These are phyloP conservation scores for Aleadryas rufinucha DNA, from an alignment of 2,113 vertebrate genomes.

Conservation along the genomic window DNA sequence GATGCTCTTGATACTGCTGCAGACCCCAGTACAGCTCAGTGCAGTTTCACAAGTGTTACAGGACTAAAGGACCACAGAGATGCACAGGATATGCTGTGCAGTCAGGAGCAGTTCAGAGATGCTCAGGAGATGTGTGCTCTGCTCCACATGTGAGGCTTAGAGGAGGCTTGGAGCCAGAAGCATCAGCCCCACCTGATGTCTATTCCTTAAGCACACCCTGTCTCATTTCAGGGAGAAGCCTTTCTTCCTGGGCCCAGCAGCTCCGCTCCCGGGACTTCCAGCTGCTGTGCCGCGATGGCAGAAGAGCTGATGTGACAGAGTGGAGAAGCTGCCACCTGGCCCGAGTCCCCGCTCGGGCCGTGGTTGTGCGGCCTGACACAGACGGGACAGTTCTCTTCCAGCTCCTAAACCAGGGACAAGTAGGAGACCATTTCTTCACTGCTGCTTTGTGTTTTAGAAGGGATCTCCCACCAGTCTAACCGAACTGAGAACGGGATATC, in stretches of 20 bases:
- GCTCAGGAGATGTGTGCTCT: not conserved
- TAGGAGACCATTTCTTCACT: constrained; percentile 34
- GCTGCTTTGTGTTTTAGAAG: not conserved
- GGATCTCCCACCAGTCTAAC: not conserved
- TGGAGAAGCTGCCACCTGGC: constrained; percentile 86
- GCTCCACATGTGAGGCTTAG: not conserved
- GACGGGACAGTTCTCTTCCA: constrained; percentile 74
- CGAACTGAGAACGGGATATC: not conserved
- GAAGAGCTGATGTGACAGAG: constrained; percentile 64
- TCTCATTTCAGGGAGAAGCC: constrained; percentile 70
- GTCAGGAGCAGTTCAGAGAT: not conserved
- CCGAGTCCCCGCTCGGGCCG: constrained; percentile 79
- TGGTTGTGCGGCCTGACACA: constrained; percentile 75
- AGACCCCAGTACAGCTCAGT: not conserved
- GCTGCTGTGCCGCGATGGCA: constrained; percentile 85
- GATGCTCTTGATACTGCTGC: not conserved
- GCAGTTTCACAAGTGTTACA: not conserved
- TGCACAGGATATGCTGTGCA: not conserved
- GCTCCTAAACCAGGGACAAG: constrained; percentile 83
- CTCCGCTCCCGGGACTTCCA: constrained; percentile 79
- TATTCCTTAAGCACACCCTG: not conserved
- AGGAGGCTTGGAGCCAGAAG: not conserved
- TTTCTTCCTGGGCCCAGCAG: constrained; percentile 61
- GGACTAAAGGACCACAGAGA: not conserved
- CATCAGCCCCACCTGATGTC: not conserved